Percentiles rank a stretch among this genome's conserved stretches.
These are phyloP conservation scores for Mesembrinibis cayennensis DNA, from an alignment of 2,113 vertebrate species.

Conservation along the genomic window DNA sequence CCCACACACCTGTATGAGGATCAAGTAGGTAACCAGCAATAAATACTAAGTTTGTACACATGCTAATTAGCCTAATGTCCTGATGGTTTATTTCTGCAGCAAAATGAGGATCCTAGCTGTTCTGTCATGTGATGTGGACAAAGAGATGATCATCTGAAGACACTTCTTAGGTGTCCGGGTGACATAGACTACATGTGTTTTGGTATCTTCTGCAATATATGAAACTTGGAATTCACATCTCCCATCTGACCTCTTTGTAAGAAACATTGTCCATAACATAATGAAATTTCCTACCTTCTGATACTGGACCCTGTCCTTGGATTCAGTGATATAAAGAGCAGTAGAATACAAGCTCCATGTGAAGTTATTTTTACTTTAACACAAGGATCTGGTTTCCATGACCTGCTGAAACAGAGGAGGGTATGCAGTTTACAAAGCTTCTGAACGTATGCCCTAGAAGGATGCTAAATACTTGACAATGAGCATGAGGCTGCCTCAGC, in stretches of 20 bases:
- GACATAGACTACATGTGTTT: background rate
- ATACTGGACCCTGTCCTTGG: background rate
- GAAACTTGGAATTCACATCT: background rate
- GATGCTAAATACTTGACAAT: background rate
- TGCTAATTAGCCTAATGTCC: background rate
- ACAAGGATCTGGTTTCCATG: background rate
- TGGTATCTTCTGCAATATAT: background rate
- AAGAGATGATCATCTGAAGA: background rate
- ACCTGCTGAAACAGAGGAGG: slow-evolving; percentile 27
- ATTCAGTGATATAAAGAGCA: background rate
- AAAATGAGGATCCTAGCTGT: slow-evolving; percentile 75
- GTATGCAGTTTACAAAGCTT: background rate
- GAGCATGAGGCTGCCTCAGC: background rate
- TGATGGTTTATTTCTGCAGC: slow-evolving; percentile 59
- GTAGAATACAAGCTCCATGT: background rate
- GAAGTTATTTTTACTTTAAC: background rate
- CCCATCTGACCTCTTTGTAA: background rate
- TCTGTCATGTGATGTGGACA: slow-evolving; percentile 73
- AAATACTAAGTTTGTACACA: background rate
- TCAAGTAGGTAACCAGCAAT: background rate
- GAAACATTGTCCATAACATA: background rate
- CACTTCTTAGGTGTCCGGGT: background rate
- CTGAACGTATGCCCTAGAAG: background rate
- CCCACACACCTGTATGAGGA: background rate
- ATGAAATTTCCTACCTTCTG: background rate